Evolutionary conservation across 2,888 invertebrate species (phyloP).

Genomic region (Scaptomyza parva): DNA sequence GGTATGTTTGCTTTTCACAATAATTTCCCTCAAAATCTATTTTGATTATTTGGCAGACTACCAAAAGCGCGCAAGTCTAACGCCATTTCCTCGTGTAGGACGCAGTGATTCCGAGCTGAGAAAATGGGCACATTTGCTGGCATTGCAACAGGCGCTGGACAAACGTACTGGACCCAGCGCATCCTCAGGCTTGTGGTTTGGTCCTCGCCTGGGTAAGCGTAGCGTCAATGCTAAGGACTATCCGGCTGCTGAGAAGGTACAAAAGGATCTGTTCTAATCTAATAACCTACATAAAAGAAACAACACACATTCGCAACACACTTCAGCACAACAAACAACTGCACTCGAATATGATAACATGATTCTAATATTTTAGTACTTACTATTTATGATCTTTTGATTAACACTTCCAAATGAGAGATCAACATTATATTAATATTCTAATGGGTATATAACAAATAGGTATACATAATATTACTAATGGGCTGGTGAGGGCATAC

Average conservation of each 20-base stretch:
- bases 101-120: constrained; percentile 83
- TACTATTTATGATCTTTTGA: constrained; percentile 19
- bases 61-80: constrained; percentile 84
- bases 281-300: constrained; percentile 4
- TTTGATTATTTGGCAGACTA: constrained; percentile 61
- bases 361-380: constrained; percentile 11
- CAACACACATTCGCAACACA: constrained; percentile 16
- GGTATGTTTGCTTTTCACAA: constrained; percentile 81
- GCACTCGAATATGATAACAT: constrained; percentile 32
- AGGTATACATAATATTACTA: constrained; percentile 24
- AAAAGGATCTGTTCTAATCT: constrained; percentile 66
- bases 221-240: constrained; percentile 70
- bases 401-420: constrained; percentile 58
- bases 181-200: constrained; percentile 88
- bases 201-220: constrained; percentile 88
- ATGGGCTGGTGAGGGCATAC: constrained; percentile 82
- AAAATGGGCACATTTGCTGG: constrained; percentile 82
- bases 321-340: constrained; percentile 4
- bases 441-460: constrained; percentile 46
- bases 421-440: constrained; percentile 66
- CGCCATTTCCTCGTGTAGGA: constrained; percentile 85
- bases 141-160: constrained; percentile 82
- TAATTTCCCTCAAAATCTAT: background rate
- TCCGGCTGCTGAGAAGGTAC: constrained; percentile 40
- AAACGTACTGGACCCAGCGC: constrained; percentile 84